A percentile compares a stretch with the other conserved stretches of the same genome.
Conservation (phyloP, 2,113 vertebrate genomes). For the Brienomyrus brachyistius region DNA sequence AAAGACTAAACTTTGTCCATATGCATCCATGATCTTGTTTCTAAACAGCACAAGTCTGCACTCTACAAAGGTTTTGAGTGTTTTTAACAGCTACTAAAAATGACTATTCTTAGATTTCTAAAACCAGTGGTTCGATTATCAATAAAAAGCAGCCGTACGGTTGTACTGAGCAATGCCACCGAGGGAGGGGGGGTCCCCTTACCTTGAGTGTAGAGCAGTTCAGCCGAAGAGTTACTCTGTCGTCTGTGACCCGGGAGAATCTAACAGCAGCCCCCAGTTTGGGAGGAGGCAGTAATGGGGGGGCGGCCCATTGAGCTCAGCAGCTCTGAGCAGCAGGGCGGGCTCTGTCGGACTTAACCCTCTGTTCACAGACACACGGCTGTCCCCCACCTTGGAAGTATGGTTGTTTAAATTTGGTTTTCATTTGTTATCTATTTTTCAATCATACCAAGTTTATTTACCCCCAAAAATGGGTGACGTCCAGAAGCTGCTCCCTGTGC, state of each 20-base stretch:
- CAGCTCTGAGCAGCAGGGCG: neutral
- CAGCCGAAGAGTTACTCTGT: slow-evolving; percentile 59
- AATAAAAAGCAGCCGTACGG: neutral
- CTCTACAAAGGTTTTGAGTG: neutral
- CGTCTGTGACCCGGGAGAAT: slow-evolving; percentile 63
- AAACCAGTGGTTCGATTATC: neutral
- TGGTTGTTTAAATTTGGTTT: neutral
- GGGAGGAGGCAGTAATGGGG: slow-evolving; percentile 73
- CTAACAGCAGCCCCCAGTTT: slow-evolving; percentile 62
- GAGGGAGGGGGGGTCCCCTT: slow-evolving; percentile 31
- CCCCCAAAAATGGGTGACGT: neutral
- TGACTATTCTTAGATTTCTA: neutral
- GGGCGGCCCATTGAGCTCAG: too few species aligned
- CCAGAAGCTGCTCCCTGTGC: neutral
- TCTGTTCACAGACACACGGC: slow-evolving; percentile 40
- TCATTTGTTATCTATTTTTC: neutral
- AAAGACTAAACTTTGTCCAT: neutral
- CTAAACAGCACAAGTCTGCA: neutral
- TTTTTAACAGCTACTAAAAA: neutral
- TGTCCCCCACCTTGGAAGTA: neutral
- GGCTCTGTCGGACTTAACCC: slow-evolving; percentile 45
- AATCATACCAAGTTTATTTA: neutral
- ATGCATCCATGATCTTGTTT: neutral
- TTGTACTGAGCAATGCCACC: neutral
- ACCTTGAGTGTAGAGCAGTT: slow-evolving; percentile 58